A percentile compares a stretch with the other conserved stretches of the same genome.
phyloP scores from a whole-genome alignment of 2,888 invertebrate species.

The Philereme transversata region DNA sequence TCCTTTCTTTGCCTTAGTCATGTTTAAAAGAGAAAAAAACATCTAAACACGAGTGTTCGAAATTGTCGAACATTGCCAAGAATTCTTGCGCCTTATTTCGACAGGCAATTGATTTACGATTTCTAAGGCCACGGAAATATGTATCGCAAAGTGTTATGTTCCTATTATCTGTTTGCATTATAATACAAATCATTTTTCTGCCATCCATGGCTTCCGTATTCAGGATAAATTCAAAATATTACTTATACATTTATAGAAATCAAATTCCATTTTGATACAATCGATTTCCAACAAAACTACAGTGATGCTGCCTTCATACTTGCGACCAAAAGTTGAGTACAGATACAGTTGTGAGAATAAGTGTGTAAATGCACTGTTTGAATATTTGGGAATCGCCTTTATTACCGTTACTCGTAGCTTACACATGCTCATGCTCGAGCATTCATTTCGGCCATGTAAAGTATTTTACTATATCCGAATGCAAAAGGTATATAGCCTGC shows the following conservation, averaged over 20 bases:
- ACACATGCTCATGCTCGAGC: too few species aligned
- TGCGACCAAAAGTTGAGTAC: too few species aligned
- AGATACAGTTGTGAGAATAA: too few species aligned
- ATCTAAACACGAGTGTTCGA: constrained; percentile 2
- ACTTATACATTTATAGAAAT: too few species aligned
- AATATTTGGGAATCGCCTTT: too few species aligned
- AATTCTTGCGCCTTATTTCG: constrained; percentile 20
- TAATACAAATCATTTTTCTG: constrained; percentile 13
- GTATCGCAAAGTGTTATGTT: constrained; percentile 24
- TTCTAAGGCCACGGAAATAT: constrained; percentile 19
- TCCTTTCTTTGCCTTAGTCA: too few species aligned
- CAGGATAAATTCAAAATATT: neutral
- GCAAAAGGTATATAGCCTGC: neutral
- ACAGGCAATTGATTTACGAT: constrained; percentile 31
- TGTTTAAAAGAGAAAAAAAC: constrained; percentile 4
- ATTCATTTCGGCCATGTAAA: too few species aligned
- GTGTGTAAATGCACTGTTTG: too few species aligned
- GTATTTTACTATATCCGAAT: neutral
- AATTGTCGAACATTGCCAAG: constrained; percentile 20
- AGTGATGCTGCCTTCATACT: too few species aligned
- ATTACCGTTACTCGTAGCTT: too few species aligned
- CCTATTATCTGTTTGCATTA: constrained; percentile 19
- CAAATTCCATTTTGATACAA: too few species aligned
- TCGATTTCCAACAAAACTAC: too few species aligned
- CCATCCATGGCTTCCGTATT: neutral